phyloP scores from a whole-genome alignment of 2,888 invertebrate species.

The Hyalella azteca region DNA sequence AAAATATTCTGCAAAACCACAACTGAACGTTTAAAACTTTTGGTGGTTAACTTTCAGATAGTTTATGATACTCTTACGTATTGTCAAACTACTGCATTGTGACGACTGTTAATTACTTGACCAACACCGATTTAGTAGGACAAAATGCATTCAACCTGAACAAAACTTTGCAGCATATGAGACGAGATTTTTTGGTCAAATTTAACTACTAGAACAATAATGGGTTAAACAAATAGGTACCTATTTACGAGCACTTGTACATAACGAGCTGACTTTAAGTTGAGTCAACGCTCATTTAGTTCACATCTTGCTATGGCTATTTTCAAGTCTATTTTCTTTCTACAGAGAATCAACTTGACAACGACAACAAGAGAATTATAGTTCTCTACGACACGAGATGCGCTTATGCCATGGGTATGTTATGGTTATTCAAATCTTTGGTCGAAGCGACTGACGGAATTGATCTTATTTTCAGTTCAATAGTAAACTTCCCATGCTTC shows the following conservation, averaged over 20 bases:
- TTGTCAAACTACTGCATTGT: too few species aligned
- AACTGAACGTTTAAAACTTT: too few species aligned
- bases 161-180: not conserved
- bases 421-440: not conserved
- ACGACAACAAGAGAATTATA: not conserved
- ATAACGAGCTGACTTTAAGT: not conserved
- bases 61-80: too few species aligned
- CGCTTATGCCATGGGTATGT: constrained; percentile 33
- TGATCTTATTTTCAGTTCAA: not conserved
- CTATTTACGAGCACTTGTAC: too few species aligned
- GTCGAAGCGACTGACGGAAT: not conserved
- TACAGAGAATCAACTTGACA: not conserved
- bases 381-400: constrained; percentile 12
- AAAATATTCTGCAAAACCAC: too few species aligned
- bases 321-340: not conserved
- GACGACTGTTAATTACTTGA: too few species aligned
- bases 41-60: too few species aligned
- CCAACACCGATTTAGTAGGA: too few species aligned
- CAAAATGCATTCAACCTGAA: too few species aligned
- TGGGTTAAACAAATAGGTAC: too few species aligned
- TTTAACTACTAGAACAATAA: not conserved
- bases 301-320: not conserved
- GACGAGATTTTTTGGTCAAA: not conserved
- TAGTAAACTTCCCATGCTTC: not conserved
- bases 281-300: not conserved